Evolutionary conservation across 2,797 vertebrate genomes (phyloP).

Genomic region (Gobionotothen gibberifrons): DNA sequence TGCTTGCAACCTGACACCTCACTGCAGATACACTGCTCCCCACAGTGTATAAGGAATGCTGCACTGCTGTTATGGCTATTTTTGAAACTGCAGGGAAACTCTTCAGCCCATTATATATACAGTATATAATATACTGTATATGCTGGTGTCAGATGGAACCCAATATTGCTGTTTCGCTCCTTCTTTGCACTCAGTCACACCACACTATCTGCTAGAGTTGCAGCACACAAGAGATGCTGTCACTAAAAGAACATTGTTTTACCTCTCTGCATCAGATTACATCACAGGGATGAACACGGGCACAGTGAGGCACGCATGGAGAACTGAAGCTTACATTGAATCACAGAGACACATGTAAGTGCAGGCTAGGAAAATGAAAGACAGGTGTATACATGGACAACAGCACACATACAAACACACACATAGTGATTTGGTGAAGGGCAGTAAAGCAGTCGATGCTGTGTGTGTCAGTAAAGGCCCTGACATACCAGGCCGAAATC

Average conservation of each 20-base stretch:
- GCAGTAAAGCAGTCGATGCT: slow-evolving; percentile 39
- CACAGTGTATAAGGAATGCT: slow-evolving; percentile 36
- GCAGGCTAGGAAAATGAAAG: slow-evolving; percentile 33
- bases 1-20: slow-evolving; percentile 60
- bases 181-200: slow-evolving; percentile 21
- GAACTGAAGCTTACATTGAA: slow-evolving; percentile 32
- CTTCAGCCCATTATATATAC: slow-evolving; percentile 25
- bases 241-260: neutral
- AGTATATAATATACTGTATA: neutral
- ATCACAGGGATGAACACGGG: slow-evolving; percentile 27
- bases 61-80: slow-evolving; percentile 60
- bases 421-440: slow-evolving; percentile 33
- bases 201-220: slow-evolving; percentile 7
- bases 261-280: slow-evolving; percentile 30
- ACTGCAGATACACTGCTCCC: slow-evolving; percentile 51
- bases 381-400: slow-evolving; percentile 14
- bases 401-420: neutral
- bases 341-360: slow-evolving; percentile 27
- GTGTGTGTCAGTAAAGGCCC: slow-evolving; percentile 75
- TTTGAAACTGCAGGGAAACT: slow-evolving; percentile 53
- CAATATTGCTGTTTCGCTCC: slow-evolving; percentile 35
- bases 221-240: slow-evolving; percentile 10
- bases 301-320: slow-evolving; percentile 23
- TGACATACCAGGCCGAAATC: too few species aligned
- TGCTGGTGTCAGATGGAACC: slow-evolving; percentile 4